These are phyloP conservation scores for Epinephelus awoara DNA, from an alignment of 2,797 vertebrate genomes.

Conservation along the genomic window DNA sequence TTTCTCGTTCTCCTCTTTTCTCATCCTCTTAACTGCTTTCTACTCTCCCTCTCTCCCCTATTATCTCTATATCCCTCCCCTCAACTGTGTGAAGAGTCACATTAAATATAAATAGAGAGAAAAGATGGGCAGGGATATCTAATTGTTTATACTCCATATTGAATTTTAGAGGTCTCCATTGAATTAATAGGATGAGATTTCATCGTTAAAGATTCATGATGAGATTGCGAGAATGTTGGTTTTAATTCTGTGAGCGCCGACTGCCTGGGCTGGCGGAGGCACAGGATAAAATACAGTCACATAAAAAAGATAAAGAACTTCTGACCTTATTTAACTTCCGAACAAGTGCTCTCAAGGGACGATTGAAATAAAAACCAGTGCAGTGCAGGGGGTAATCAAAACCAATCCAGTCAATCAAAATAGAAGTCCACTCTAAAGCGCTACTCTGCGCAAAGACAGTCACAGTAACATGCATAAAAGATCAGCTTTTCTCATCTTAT, in stretches of 20 bases:
- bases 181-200: slow-evolving; percentile 82
- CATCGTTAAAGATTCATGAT: slow-evolving; percentile 81
- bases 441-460: slow-evolving; percentile 40
- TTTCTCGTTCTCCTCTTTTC: slow-evolving; percentile 43
- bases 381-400: slow-evolving; percentile 53
- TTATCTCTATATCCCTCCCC: slow-evolving; percentile 51
- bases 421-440: slow-evolving; percentile 26
- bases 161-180: slow-evolving; percentile 82
- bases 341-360: slow-evolving; percentile 58
- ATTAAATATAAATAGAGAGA: slow-evolving; percentile 85
- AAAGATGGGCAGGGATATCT: slow-evolving; percentile 80
- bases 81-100: slow-evolving; percentile 66
- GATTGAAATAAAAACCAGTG: slow-evolving; percentile 43
- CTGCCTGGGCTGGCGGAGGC: slow-evolving; percentile 25
- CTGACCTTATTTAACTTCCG: slow-evolving; percentile 67
- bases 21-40: slow-evolving; percentile 44
- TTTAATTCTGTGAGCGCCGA: slow-evolving; percentile 68
- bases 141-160: slow-evolving; percentile 85
- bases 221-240: slow-evolving; percentile 75
- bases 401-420: slow-evolving; percentile 58
- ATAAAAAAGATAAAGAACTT: slow-evolving; percentile 40
- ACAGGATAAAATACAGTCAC: slow-evolving; percentile 51
- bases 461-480: slow-evolving; percentile 39
- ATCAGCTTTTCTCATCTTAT: slow-evolving; percentile 40
- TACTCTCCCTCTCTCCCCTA: slow-evolving; percentile 24